A percentile compares a stretch with the other conserved stretches of the same genome.
phyloP scores from a whole-genome alignment of 2,113 vertebrate genomes.

The Silurus meridionalis region DNA sequence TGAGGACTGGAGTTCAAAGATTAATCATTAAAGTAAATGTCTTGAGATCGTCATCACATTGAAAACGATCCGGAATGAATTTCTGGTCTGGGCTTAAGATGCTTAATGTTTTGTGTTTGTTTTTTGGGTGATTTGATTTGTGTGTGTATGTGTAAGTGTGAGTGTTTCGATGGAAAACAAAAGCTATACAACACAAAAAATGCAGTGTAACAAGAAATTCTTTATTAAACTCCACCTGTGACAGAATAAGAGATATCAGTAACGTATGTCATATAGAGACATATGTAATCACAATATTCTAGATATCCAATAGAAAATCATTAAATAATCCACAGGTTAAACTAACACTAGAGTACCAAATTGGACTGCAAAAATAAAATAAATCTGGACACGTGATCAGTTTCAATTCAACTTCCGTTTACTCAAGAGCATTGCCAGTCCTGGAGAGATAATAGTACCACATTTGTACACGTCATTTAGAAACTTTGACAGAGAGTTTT shows the following conservation, averaged over 20 bases:
- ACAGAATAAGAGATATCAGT: conserved; percentile 18
- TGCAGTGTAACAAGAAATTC: background rate
- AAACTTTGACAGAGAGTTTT: conserved; percentile 10
- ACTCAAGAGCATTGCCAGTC: background rate
- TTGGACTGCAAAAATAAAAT: background rate
- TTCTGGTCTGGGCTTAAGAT: background rate
- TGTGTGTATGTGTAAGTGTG: background rate
- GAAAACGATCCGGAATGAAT: background rate
- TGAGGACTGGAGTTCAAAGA: background rate
- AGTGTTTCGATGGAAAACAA: background rate
- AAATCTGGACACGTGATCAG: background rate
- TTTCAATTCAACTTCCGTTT: background rate
- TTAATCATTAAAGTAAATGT: conserved; percentile 5
- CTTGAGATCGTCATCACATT: background rate
- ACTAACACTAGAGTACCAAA: conserved; percentile 9
- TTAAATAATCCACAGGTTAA: conserved; percentile 25
- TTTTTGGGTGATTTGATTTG: too few relatives aligned
- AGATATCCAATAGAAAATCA: background rate
- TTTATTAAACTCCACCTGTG: conserved; percentile 39
- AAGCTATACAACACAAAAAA: background rate
- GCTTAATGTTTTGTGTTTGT: background rate
- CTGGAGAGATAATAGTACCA: background rate
- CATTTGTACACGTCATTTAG: background rate
- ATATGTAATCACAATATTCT: background rate
- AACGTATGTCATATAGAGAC: background rate